Conservation (phyloP, 2,888 invertebrate species). For the Nysson spinosus region DNA sequence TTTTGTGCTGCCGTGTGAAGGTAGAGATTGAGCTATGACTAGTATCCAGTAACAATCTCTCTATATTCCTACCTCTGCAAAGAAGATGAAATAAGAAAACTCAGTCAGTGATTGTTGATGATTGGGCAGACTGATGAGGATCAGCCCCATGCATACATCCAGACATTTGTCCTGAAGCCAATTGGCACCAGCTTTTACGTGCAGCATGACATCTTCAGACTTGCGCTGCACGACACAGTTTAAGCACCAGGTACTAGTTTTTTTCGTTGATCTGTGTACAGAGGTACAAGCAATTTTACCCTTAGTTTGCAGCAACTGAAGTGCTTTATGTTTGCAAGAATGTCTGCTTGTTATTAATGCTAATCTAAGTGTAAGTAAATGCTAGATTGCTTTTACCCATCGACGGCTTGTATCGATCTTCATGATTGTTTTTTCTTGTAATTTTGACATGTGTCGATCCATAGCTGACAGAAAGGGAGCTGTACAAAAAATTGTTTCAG, state of each 20-base stretch:
- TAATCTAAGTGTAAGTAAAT: conserved; percentile 12
- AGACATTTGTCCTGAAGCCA: conserved; percentile 95
- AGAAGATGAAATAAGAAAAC: conserved; percentile 66
- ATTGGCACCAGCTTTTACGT: conserved; percentile 93
- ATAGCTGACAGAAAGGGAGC: too few relatives aligned
- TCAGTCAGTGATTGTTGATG: conserved; percentile 75
- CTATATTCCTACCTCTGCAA: conserved; percentile 63
- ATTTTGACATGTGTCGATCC: too few relatives aligned
- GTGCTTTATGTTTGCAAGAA: conserved; percentile 45
- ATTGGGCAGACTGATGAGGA: conserved; percentile 94
- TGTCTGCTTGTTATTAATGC: conserved; percentile 46
- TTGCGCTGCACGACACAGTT: conserved; percentile 90
- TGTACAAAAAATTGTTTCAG: too few relatives aligned
- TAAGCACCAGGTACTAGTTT: conserved; percentile 77
- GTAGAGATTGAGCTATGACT: conserved; percentile 62
- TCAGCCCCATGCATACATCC: conserved; percentile 94
- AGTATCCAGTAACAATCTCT: conserved; percentile 67
- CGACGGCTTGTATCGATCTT: too few relatives aligned
- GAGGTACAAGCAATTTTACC: conserved; percentile 69
- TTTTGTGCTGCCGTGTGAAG: conserved; percentile 65
- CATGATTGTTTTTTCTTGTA: too few relatives aligned
- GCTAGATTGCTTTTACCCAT: conserved; percentile 23
- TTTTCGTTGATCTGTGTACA: conserved; percentile 66
- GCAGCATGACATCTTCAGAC: conserved; percentile 96
- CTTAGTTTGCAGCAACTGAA: conserved; percentile 44